A percentile compares a stretch with the other conserved stretches of the same genome.
These are phyloP conservation scores for Platycercus adscitus DNA, from an alignment of 2,113 vertebrate species.

Conservation along the genomic window DNA sequence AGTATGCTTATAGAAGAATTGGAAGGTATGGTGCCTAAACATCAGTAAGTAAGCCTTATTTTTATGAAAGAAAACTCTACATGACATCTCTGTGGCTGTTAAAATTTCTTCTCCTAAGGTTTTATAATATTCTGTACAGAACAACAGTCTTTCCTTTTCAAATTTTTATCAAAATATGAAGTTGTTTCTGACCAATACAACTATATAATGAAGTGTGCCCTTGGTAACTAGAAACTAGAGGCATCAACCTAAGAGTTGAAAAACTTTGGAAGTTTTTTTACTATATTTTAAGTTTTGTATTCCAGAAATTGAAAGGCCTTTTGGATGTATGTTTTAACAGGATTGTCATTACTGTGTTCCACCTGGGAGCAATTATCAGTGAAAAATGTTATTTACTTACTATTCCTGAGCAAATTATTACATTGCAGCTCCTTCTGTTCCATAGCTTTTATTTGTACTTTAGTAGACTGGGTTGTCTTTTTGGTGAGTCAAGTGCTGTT, in stretches of 20 bases:
- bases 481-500: not conserved
- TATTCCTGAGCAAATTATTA: conserved; percentile 52
- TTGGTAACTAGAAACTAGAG: not conserved
- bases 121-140: not conserved
- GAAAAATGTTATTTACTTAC: conserved; percentile 53
- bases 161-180: not conserved
- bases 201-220: not conserved
- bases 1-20: not conserved
- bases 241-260: not conserved
- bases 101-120: not conserved
- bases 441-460: not conserved
- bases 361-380: not conserved
- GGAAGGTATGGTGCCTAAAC: not conserved
- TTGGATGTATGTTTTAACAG: not conserved
- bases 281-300: not conserved
- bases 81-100: not conserved
- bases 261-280: not conserved
- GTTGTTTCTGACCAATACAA: not conserved
- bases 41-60: not conserved
- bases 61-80: not conserved
- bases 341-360: not conserved
- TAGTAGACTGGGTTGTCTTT: conserved; percentile 24
- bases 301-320: not conserved
- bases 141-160: not conserved
- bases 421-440: not conserved